Percentiles rank a stretch among this genome's conserved stretches.
Conservation (phyloP, 2,888 invertebrate species). For the Pammene fasciana region DNA sequence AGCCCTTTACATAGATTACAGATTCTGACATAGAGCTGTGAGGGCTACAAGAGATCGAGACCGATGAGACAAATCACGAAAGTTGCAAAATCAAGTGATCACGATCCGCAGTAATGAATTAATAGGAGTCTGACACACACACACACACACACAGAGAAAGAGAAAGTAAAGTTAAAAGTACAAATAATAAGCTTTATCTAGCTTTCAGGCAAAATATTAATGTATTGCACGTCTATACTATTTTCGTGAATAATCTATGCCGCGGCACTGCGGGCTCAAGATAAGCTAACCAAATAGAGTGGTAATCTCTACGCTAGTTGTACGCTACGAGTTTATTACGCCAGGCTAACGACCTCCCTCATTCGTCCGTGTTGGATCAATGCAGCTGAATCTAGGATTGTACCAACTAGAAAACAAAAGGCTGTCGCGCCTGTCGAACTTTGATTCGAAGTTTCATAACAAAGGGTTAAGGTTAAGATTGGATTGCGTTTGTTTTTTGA, state of each 20-base stretch:
- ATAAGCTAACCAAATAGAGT: constrained; percentile 79
- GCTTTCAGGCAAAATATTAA: neutral
- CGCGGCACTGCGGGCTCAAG: constrained; percentile 57
- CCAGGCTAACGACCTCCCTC: constrained; percentile 64
- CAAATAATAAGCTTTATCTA: no score
- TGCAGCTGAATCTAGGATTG: constrained; percentile 45
- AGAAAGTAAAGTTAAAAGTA: no score
- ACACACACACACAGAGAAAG: no score
- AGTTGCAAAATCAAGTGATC: no score
- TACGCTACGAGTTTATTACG: constrained; percentile 64
- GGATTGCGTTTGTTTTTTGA: neutral
- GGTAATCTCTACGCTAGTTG: constrained; percentile 67
- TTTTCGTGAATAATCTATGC: constrained; percentile 52
- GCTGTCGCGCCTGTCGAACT: neutral
- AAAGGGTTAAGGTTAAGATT: neutral
- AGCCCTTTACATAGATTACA: no score
- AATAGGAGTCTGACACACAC: no score
- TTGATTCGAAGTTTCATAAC: neutral
- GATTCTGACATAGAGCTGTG: no score
- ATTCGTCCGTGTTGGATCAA: constrained; percentile 60
- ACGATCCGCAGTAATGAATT: no score
- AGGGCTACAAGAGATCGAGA: no score
- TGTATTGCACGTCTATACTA: neutral
- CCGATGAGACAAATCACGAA: no score
- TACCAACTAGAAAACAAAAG: neutral